These are phyloP conservation scores for Antheraea pernyi DNA, from an alignment of 1,140 invertebrate genomes.

Conservation along the genomic window DNA sequence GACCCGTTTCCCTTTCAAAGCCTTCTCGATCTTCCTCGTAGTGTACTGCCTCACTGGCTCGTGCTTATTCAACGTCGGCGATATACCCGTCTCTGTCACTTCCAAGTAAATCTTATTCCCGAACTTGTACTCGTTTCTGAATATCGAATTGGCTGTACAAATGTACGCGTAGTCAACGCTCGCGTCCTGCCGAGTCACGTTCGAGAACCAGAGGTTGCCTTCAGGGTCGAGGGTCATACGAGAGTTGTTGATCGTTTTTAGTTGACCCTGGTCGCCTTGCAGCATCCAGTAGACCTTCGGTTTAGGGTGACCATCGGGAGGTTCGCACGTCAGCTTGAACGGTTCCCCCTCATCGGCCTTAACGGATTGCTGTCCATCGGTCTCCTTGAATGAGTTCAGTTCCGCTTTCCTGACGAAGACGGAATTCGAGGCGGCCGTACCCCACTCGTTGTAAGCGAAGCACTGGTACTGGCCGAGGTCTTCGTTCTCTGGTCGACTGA, in stretches of 20 bases:
- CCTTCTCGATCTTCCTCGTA: constrained; percentile 91
- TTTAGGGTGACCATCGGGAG: constrained; percentile 96
- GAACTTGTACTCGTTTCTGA: constrained; percentile 94
- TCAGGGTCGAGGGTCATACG: constrained; percentile 96
- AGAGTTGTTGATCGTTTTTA: constrained; percentile 94
- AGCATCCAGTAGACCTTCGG: constrained; percentile 96
- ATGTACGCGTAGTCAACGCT: constrained; percentile 92
- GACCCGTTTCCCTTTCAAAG: constrained; percentile 88
- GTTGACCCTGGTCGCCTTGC: constrained; percentile 86
- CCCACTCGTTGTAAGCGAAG: constrained; percentile 97
- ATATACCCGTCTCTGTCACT: constrained; percentile 88
- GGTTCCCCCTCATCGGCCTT: constrained; percentile 92
- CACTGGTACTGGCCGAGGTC: constrained; percentile 98
- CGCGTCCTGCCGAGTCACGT: constrained; percentile 92
- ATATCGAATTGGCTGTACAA: constrained; percentile 92
- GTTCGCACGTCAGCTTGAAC: constrained; percentile 91
- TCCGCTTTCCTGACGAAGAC: constrained; percentile 97
- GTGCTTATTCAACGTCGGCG: constrained; percentile 87
- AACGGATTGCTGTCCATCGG: constrained; percentile 83
- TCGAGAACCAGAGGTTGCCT: constrained; percentile 96
- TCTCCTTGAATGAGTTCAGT: constrained; percentile 91
- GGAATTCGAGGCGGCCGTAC: constrained; percentile 95
- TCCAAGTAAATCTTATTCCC: constrained; percentile 90
- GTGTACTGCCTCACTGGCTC: constrained; percentile 90
- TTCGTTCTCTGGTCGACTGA: constrained; percentile 92